These are phyloP conservation scores for Luscinia megarhynchos DNA, from an alignment of 2,797 vertebrate genomes.

Conservation along the genomic window DNA sequence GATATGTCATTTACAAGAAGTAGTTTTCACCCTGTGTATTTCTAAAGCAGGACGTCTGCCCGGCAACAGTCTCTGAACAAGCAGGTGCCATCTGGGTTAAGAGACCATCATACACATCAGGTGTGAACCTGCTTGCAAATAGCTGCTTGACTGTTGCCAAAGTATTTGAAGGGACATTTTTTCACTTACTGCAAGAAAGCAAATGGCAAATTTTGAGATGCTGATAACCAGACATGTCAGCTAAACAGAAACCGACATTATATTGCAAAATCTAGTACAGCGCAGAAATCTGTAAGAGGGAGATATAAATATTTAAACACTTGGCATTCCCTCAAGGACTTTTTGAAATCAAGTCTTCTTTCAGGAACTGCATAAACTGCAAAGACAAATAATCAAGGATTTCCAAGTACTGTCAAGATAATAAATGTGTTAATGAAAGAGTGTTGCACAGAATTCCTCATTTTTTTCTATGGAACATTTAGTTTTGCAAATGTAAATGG, in stretches of 20 bases:
- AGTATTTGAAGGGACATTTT: conserved; percentile 12
- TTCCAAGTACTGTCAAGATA: conserved; percentile 20
- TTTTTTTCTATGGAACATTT: conserved; percentile 44
- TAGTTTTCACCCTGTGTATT: not conserved
- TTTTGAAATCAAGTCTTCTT: conserved; percentile 37
- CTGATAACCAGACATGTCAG: not conserved
- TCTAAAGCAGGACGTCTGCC: not conserved
- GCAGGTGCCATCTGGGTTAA: not conserved
- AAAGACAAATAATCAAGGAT: conserved; percentile 31
- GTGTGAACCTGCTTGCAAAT: not conserved
- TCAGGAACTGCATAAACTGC: not conserved
- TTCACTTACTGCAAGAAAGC: not conserved
- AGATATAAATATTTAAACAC: conserved; percentile 59
- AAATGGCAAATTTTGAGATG: conserved; percentile 14
- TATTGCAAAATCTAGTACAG: conserved; percentile 35
- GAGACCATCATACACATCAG: not conserved
- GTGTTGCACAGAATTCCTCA: conserved; percentile 2
- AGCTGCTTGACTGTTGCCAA: not conserved
- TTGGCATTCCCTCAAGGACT: conserved; percentile 16
- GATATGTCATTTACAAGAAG: not conserved
- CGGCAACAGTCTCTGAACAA: not conserved
- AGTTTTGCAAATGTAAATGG: conserved; percentile 40
- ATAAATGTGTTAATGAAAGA: conserved; percentile 1
- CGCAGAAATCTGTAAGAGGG: conserved; percentile 2
- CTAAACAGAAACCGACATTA: not conserved